Conservation (phyloP, 2,888 invertebrate species). For the Drosophila merina region DNA sequence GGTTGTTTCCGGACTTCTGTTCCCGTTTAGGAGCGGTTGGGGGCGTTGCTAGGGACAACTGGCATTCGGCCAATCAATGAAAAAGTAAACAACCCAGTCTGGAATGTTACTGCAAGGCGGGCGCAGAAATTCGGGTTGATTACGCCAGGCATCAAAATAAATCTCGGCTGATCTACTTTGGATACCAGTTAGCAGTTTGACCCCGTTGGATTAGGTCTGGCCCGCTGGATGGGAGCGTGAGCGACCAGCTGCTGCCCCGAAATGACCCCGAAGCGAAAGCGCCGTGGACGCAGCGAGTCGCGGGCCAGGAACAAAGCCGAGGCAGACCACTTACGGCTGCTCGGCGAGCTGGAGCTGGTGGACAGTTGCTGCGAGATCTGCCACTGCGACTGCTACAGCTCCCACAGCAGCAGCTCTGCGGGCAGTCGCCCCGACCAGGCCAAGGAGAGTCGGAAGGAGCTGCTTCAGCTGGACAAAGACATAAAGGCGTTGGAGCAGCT, state of each 20-base stretch:
- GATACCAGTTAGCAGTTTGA: slow-evolving; percentile 58
- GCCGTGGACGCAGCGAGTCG: slow-evolving; percentile 50
- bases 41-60: slow-evolving; percentile 62
- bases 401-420: slow-evolving; percentile 72
- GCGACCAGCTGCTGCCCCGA: background rate
- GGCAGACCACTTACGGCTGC: slow-evolving; percentile 72
- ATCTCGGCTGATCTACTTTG: slow-evolving; percentile 43
- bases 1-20: slow-evolving; percentile 3
- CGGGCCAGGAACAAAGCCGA: slow-evolving; percentile 50
- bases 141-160: slow-evolving; percentile 45
- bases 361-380: slow-evolving; percentile 82
- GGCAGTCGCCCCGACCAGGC: slow-evolving; percentile 36
- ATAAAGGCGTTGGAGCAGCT: slow-evolving; percentile 52
- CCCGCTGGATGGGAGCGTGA: slow-evolving; percentile 12
- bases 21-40: background rate
- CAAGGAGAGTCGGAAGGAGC: slow-evolving; percentile 20
- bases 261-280: slow-evolving; percentile 70
- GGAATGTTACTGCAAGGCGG: slow-evolving; percentile 49
- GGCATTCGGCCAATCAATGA: slow-evolving; percentile 58
- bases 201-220: slow-evolving; percentile 42
- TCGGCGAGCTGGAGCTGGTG: slow-evolving; percentile 70
- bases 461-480: slow-evolving; percentile 43
- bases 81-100: slow-evolving; percentile 66
- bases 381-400: slow-evolving; percentile 82
- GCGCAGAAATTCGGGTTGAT: slow-evolving; percentile 73